These are phyloP conservation scores for Esox masquinongy DNA, from an alignment of 2,797 vertebrate species.

Conservation along the genomic window DNA sequence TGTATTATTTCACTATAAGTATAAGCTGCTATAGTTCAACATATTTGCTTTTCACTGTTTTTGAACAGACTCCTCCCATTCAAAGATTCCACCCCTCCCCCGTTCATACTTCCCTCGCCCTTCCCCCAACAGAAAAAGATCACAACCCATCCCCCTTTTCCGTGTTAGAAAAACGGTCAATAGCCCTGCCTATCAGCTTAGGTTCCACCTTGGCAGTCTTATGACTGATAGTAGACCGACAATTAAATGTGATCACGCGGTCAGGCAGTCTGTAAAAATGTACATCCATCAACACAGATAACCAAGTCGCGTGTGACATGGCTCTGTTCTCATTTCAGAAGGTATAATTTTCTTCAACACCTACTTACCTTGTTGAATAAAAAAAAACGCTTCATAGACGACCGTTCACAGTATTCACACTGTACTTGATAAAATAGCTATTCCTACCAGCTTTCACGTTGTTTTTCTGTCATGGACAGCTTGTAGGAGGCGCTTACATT, in stretches of 20 bases:
- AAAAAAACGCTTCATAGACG: not conserved
- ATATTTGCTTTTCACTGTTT: slow-evolving; percentile 18
- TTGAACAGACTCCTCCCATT: slow-evolving; percentile 56
- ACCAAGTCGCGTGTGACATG: not conserved
- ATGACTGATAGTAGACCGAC: not conserved
- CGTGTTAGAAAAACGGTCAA: not conserved
- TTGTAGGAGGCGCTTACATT: slow-evolving; percentile 9
- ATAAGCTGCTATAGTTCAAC: not conserved
- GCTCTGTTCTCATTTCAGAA: not conserved
- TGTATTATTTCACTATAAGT: not conserved
- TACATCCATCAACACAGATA: not conserved
- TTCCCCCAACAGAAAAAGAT: slow-evolving; percentile 29
- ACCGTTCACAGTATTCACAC: not conserved
- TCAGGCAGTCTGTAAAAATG: not conserved
- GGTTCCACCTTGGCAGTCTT: not conserved
- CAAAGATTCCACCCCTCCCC: slow-evolving; percentile 8
- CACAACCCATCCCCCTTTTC: not conserved
- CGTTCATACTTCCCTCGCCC: slow-evolving; percentile 18
- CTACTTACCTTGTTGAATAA: slow-evolving; percentile 1
- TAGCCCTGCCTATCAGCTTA: not conserved
- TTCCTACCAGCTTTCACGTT: not conserved
- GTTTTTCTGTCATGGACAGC: slow-evolving; percentile 8
- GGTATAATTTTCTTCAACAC: not conserved
- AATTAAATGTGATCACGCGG: not conserved
- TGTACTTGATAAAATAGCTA: not conserved